Evolutionary conservation across 2,797 vertebrate genomes (phyloP).

Genomic region (Vipera latastei): DNA sequence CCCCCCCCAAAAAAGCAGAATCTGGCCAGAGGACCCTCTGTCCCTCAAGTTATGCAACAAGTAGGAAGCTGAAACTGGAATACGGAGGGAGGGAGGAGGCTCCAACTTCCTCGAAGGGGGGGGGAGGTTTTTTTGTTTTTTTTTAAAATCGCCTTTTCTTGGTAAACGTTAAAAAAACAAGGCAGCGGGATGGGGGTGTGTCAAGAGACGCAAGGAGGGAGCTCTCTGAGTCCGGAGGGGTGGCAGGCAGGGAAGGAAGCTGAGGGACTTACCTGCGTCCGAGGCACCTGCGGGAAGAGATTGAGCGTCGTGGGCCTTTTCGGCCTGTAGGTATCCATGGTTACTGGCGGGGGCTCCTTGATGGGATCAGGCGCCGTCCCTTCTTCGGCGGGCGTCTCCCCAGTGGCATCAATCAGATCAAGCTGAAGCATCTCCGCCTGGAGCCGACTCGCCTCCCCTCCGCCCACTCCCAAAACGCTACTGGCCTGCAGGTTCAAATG

Average conservation of each 20-base stretch:
- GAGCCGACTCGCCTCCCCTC: slow-evolving; percentile 83
- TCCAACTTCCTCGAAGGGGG: not conserved
- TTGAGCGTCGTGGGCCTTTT: slow-evolving; percentile 95
- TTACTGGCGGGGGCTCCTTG: slow-evolving; percentile 71
- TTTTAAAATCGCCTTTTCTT: not conserved
- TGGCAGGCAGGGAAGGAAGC: not conserved
- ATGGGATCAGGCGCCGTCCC: slow-evolving; percentile 65
- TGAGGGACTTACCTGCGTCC: slow-evolving; percentile 81
- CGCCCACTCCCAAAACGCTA: slow-evolving; percentile 75
- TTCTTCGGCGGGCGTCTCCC: slow-evolving; percentile 76
- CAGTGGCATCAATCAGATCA: slow-evolving; percentile 89
- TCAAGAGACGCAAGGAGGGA: not conserved
- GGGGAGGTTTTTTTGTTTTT: not conserved
- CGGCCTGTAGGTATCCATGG: slow-evolving; percentile 88
- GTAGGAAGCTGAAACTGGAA: not conserved
- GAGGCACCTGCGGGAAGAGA: slow-evolving; percentile 92
- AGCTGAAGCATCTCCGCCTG: slow-evolving; percentile 94
- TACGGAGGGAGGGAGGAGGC: not conserved
- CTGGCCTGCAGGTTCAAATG: slow-evolving; percentile 79
- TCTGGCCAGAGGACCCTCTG: not conserved
- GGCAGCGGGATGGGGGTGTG: not conserved
- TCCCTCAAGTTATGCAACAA: not conserved
- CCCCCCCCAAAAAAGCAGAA: not conserved
- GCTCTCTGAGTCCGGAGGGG: not conserved
- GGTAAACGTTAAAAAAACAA: not conserved